Evolutionary conservation across 2,113 vertebrate genomes (phyloP).

Genomic region (Microtus oregoni): DNA sequence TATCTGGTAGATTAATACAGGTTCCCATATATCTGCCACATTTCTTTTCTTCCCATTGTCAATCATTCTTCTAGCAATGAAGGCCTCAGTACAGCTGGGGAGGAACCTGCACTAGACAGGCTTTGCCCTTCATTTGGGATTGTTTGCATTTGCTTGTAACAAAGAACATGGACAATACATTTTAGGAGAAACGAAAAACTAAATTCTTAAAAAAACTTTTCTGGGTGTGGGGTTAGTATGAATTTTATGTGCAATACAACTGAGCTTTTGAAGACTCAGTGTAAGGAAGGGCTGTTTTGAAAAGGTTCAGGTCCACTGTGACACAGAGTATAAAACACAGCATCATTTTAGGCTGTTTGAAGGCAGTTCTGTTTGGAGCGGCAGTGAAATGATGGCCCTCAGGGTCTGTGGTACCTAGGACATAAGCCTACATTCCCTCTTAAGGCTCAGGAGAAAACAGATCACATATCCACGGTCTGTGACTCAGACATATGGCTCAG

Average conservation of each 20-base stretch:
- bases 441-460: background rate
- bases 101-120: background rate
- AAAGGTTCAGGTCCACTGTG: background rate
- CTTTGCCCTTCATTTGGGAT: background rate
- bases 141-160: background rate
- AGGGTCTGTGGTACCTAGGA: background rate
- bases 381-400: background rate
- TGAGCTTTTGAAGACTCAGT: background rate
- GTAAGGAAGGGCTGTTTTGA: background rate
- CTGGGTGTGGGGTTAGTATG: background rate
- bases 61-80: background rate
- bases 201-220: background rate
- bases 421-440: background rate
- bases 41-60: background rate
- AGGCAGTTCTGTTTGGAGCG: background rate
- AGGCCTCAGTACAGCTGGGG: background rate
- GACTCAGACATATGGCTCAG: no score
- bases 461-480: background rate
- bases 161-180: background rate
- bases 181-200: background rate
- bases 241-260: background rate
- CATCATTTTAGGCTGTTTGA: background rate
- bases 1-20: background rate
- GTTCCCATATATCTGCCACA: background rate
- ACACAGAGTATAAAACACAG: background rate